phyloP scores from a whole-genome alignment of 2,888 invertebrate species.

The Trissolcus brochymenae region DNA sequence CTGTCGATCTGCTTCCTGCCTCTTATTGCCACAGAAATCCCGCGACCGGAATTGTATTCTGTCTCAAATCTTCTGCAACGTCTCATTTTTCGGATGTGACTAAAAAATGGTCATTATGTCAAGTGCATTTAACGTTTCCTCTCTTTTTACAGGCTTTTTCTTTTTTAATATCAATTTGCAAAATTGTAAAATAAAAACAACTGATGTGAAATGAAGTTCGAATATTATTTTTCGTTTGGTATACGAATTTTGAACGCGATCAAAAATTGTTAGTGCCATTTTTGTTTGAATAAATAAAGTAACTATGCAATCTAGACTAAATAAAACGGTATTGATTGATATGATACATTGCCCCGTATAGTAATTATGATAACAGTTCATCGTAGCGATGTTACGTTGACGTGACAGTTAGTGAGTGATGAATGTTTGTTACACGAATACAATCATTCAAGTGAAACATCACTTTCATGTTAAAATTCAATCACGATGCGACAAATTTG shows the following conservation, averaged over 20 bases:
- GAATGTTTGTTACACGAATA: slow-evolving; percentile 52
- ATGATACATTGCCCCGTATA: slow-evolving; percentile 35
- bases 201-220: too few species aligned
- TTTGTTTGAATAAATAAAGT: slow-evolving; percentile 22
- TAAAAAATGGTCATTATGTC: too few species aligned
- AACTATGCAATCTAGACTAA: slow-evolving; percentile 25
- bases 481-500: slow-evolving; percentile 39
- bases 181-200: too few species aligned
- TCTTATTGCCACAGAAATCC: too few species aligned
- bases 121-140: too few species aligned
- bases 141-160: too few species aligned
- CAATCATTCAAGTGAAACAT: slow-evolving; percentile 43
- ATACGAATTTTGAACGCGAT: too few species aligned
- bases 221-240: too few species aligned
- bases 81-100: too few species aligned
- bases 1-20: slow-evolving; percentile 36
- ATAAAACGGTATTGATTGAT: slow-evolving; percentile 51
- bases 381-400: slow-evolving; percentile 48
- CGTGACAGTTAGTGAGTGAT: slow-evolving; percentile 52
- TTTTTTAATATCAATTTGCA: too few species aligned
- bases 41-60: too few species aligned
- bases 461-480: slow-evolving; percentile 48
- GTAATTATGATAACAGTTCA: slow-evolving; percentile 53
- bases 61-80: too few species aligned
- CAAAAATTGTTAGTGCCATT: neutral